These are phyloP conservation scores for Strigops habroptila DNA, from an alignment of 2,113 vertebrate genomes.

Conservation along the genomic window DNA sequence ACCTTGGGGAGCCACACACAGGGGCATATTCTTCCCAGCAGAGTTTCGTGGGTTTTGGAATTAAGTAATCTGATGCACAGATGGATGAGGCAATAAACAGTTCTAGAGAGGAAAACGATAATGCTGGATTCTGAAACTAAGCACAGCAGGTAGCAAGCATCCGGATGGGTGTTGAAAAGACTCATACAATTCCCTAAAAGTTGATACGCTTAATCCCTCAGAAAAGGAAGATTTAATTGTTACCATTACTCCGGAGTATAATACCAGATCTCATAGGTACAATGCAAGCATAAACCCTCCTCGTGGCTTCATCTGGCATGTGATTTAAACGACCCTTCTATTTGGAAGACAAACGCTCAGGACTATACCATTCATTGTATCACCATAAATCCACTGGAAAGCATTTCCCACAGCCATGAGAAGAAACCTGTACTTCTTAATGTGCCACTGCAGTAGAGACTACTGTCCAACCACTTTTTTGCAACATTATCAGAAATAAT, in stretches of 20 bases:
- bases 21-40: neutral
- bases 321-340: neutral
- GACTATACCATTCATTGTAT: neutral
- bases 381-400: neutral
- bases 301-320: neutral
- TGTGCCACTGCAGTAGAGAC: neutral
- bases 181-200: neutral
- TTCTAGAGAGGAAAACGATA: neutral
- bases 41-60: constrained; percentile 23
- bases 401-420: neutral
- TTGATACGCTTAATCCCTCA: neutral
- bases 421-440: neutral
- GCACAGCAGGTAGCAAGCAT: constrained; percentile 27
- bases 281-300: neutral
- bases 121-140: neutral
- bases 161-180: neutral
- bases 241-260: neutral
- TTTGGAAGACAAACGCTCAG: neutral
- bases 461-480: neutral
- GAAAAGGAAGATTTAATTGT: neutral
- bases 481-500: neutral
- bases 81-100: constrained; percentile 26
- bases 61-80: constrained; percentile 19
- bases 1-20: neutral
- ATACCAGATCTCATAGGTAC: neutral